Evolutionary conservation across 2,797 vertebrate genomes (phyloP), one percentile per base, ranked within the genome.

Genomic region (Gobio occitaniae): DNA sequence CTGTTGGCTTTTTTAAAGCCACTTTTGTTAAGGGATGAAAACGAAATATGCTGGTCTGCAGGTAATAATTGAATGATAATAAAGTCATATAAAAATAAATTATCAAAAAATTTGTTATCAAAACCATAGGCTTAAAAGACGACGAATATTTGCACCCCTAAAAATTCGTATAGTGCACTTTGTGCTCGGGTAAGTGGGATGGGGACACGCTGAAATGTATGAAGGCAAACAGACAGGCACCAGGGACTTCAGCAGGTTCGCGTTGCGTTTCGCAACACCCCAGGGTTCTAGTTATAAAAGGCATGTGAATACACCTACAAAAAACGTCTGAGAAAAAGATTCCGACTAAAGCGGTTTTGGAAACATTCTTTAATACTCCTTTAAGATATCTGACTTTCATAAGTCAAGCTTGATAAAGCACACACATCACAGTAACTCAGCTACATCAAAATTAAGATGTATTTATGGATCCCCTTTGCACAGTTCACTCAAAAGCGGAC

Each of bases 101-200:
- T 50, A 59, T 19, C 25, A 25, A 25, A 25, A 25, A 25, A 25
- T 1, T 25, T 25, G 10, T 70, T 17, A 12, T 70, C 9, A 70
- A 66, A 56, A 70, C n/a, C 0, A 7, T 21, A 19, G 59, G n/a
- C 59, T 41, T 56, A 17, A 41, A 32, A 29, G 6, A 6, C 6
- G 12, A 10, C 19, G 19, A 47, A 25, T 72, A 21, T 70, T n/a
- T 59, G 7, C 41, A 63, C 8, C 41, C 41, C 25, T 36, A n/a
- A 36, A 41, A 74, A 11, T 41, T 41, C 41, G 11, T 15, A 10
- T 66, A 10, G 9, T 52, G 44, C 36, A 66, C 44, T 75, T 63
- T n/a, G 70, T 75, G 32, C 59, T 65, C 19, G 81, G 70, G 44
- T 83, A 44, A 65, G 56, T 63, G 19, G 32, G 44, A 82, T 65